These are phyloP conservation scores for Syngnathus typhle DNA, from an alignment of 2,113 vertebrate species.

Conservation along the genomic window DNA sequence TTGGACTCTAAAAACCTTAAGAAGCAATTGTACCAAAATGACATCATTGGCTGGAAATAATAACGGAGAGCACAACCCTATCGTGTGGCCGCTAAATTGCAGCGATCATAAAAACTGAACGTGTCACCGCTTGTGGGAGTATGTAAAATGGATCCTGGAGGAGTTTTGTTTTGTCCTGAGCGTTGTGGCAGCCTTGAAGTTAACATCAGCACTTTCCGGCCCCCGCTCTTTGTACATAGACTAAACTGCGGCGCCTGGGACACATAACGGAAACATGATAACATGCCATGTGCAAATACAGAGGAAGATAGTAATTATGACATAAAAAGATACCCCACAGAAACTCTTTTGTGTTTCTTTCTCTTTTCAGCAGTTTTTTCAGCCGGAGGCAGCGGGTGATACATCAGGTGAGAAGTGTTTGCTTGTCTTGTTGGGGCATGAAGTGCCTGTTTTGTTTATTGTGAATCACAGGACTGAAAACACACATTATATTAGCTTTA, in stretches of 20 bases:
- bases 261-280: neutral
- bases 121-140: conserved; percentile 30
- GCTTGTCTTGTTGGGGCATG: neutral
- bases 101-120: neutral
- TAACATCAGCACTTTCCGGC: neutral
- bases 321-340: neutral
- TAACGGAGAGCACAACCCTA: neutral
- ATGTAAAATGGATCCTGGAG: too few species aligned
- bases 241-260: neutral
- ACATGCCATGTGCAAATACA: neutral
- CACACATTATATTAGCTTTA: neutral
- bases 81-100: neutral
- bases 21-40: neutral
- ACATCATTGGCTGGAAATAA: neutral
- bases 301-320: neutral
- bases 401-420: neutral
- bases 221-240: neutral
- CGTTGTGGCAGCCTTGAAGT: neutral
- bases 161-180: neutral
- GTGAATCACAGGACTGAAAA: neutral
- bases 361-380: neutral
- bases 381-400: neutral
- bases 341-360: neutral
- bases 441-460: neutral
- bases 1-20: neutral